Conservation (phyloP, 2,797 vertebrate species). For the Hyperoplus lanceolatus region DNA sequence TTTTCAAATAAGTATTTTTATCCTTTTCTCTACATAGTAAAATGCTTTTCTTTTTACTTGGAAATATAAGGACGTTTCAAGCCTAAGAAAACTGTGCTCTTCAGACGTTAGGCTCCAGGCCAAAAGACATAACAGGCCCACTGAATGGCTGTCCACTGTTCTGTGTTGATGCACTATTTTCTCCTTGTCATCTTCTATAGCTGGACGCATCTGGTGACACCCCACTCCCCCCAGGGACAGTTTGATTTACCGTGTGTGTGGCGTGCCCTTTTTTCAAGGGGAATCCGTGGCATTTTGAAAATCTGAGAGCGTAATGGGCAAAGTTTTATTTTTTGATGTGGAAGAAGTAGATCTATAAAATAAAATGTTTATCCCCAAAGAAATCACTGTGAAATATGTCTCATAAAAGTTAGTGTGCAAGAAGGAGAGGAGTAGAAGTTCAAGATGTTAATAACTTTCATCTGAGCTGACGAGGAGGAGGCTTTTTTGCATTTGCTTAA, state of each 20-base stretch:
- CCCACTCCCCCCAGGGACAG: constrained; percentile 74
- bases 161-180: constrained; percentile 78
- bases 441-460: constrained; percentile 46
- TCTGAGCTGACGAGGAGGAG: constrained; percentile 42
- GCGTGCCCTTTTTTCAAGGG: constrained; percentile 74
- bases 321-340: constrained; percentile 7
- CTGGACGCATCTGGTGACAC: constrained; percentile 76
- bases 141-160: constrained; percentile 60
- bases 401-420: constrained; percentile 19
- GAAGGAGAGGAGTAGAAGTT: constrained; percentile 29
- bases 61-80: constrained; percentile 32
- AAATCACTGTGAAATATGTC: not conserved
- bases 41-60: too few species aligned
- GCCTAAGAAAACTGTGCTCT: constrained; percentile 35
- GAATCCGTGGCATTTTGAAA: constrained; percentile 69
- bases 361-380: constrained; percentile 12
- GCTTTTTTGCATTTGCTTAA: too few species aligned
- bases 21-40: not conserved
- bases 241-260: constrained; percentile 80
- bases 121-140: constrained; percentile 41
- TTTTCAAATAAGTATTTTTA: not conserved
- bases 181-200: constrained; percentile 82
- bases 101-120: constrained; percentile 40
- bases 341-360: constrained; percentile 24
- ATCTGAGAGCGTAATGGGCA: constrained; percentile 47